Conservation (phyloP, 2,888 invertebrate genomes). For the Troglohyphantes excavatus region DNA sequence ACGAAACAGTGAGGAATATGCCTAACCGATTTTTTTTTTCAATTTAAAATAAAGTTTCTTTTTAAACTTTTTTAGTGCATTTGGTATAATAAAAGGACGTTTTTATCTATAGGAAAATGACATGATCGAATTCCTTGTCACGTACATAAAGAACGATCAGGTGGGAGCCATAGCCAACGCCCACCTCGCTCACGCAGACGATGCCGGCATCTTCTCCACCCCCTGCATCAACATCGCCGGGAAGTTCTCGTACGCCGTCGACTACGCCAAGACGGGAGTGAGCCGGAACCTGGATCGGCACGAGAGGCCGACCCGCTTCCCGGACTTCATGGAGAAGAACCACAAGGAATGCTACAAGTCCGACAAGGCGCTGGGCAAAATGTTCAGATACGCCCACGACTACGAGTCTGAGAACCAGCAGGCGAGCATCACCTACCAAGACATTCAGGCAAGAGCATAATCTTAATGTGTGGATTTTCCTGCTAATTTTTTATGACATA, state of each 20-base stretch:
- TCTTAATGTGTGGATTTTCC: too few species aligned
- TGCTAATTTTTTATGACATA: too few species aligned
- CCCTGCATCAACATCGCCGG: conserved; percentile 68
- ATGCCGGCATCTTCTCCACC: conserved; percentile 43
- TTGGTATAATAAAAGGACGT: not conserved
- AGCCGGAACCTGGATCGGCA: conserved; percentile 34
- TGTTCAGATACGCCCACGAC: conserved; percentile 74
- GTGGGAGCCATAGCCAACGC: conserved; percentile 79
- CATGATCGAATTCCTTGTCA: conserved; percentile 78
- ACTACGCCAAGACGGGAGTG: conserved; percentile 79
- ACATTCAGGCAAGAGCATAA: conserved; percentile 44
- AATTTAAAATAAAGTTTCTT: too few species aligned
- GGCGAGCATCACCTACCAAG: conserved; percentile 16
- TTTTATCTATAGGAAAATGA: conserved; percentile 55
- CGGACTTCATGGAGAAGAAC: conserved; percentile 80
- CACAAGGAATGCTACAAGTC: conserved; percentile 76
- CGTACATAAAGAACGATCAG: conserved; percentile 78
- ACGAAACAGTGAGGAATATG: too few species aligned
- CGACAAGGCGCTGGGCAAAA: conserved; percentile 78
- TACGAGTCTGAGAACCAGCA: conserved; percentile 67
- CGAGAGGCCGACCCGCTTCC: conserved; percentile 71
- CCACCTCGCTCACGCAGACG: conserved; percentile 79
- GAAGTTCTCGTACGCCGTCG: conserved; percentile 77
- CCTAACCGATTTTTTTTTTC: too few species aligned
- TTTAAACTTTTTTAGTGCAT: too few species aligned